phyloP scores from a whole-genome alignment of 2,888 invertebrate species.

The Myathropa florea region DNA sequence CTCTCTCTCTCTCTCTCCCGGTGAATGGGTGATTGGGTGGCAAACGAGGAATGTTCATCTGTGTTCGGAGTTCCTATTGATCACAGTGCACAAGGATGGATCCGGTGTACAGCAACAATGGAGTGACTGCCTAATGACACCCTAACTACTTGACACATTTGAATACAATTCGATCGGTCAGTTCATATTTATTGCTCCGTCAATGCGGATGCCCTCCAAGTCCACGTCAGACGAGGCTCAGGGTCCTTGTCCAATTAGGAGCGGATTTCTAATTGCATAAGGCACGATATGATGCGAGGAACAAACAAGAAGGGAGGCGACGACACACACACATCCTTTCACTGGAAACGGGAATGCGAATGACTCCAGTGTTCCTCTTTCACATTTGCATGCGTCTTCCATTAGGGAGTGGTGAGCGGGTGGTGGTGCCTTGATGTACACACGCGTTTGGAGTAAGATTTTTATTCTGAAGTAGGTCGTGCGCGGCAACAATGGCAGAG shows the following conservation, averaged over 20 bases:
- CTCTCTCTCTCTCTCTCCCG: neutral
- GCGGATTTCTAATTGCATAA: constrained; percentile 51
- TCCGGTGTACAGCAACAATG: constrained; percentile 6
- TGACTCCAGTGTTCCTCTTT: neutral
- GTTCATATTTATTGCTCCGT: neutral
- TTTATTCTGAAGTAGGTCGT: constrained; percentile 66
- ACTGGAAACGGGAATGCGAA: neutral
- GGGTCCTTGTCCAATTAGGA: constrained; percentile 58
- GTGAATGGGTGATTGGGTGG: neutral
- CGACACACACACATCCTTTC: neutral
- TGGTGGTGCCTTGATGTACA: constrained; percentile 9
- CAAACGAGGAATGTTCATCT: too few species aligned
- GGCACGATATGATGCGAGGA: constrained; percentile 39
- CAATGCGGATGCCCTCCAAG: constrained; percentile 1
- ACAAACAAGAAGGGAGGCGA: neutral
- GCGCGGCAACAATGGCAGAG: constrained; percentile 66
- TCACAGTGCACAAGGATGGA: too few species aligned
- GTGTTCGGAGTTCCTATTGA: neutral
- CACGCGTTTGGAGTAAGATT: constrained; percentile 48
- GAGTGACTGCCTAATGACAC: constrained; percentile 31
- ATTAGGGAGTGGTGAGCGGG: constrained; percentile 7
- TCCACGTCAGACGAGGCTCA: too few species aligned
- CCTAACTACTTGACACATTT: neutral
- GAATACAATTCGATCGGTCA: constrained; percentile 1
- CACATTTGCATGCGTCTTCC: constrained; percentile 23